A percentile compares a stretch with the other conserved stretches of the same genome.
These are phyloP conservation scores for Axinella damicornis DNA, from an alignment of 37 sponge, comb jelly and placozoan species.

Conservation along the genomic window DNA sequence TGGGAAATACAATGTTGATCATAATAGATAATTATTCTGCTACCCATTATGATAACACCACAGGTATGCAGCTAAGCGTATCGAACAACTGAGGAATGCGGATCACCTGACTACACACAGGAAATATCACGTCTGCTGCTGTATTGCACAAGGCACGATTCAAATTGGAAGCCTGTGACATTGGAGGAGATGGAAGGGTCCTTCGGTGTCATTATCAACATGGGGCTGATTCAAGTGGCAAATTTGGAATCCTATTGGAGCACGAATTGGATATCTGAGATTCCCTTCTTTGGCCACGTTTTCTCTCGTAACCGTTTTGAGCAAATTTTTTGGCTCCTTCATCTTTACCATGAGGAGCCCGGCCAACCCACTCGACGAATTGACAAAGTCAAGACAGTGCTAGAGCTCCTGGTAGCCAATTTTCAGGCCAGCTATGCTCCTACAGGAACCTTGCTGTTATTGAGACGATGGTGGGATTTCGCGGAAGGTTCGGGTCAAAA, in stretches of 20 bases:
- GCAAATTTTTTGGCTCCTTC: slow-evolving; percentile 19
- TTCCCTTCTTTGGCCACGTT: background rate
- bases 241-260: slow-evolving; percentile 20
- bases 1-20: no score
- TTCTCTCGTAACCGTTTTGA: slow-evolving; percentile 18
- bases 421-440: background rate
- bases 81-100: no score
- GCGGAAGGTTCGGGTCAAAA: slow-evolving; percentile 1
- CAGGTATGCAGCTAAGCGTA: no score
- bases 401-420: background rate
- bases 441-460: background rate
- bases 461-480: slow-evolving; percentile 32
- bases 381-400: slow-evolving; percentile 11
- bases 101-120: no score
- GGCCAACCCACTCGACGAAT: background rate
- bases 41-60: no score
- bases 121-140: no score
- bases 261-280: slow-evolving; percentile 6
- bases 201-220: background rate
- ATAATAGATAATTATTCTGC: no score
- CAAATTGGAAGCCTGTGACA: background rate
- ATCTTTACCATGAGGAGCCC: background rate
- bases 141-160: no score
- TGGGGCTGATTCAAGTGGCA: slow-evolving; percentile 4
- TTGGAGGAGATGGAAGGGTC: background rate